Evolutionary conservation across 2,113 vertebrate genomes (phyloP).

Genomic region (Nycticebus coucang): DNA sequence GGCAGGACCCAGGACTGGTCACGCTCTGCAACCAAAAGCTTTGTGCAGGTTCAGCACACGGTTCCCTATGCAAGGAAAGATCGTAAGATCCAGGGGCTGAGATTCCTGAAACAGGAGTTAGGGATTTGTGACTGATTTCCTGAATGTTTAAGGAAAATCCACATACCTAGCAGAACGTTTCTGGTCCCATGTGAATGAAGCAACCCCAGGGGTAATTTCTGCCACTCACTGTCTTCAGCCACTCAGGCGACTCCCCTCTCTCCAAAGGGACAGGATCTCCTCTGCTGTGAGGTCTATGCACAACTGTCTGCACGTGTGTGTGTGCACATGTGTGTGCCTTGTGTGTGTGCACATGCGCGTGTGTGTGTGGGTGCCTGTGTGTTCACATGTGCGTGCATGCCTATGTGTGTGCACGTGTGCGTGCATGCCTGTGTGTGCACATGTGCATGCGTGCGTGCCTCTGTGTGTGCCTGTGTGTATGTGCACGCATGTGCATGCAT

Average conservation of each 20-base stretch:
- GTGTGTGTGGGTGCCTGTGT: too few species aligned
- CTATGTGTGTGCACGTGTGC: not conserved
- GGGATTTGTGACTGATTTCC: not conserved
- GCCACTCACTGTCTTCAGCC: not conserved
- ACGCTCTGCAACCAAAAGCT: not conserved
- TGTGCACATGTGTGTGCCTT: too few species aligned
- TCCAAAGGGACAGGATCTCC: not conserved
- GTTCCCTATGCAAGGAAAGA: not conserved
- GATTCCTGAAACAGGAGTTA: not conserved
- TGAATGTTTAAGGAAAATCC: not conserved
- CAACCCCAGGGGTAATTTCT: not conserved
- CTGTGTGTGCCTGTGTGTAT: too few species aligned
- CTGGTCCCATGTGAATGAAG: not conserved
- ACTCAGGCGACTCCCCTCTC: not conserved
- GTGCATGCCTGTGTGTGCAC: too few species aligned
- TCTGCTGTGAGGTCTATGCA: not conserved
- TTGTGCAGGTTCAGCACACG: not conserved
- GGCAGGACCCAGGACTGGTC: not conserved
- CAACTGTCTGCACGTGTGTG: not conserved
- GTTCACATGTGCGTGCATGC: too few species aligned
- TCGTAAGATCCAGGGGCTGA: not conserved
- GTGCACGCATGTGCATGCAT: too few species aligned
- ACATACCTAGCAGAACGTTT: not conserved
- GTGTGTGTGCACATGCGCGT: too few species aligned
- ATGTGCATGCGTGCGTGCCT: too few species aligned